Percentiles rank a stretch among this genome's conserved stretches.
Conservation (phyloP, 2,888 invertebrate genomes). For the Diplolepis rosae region DNA sequence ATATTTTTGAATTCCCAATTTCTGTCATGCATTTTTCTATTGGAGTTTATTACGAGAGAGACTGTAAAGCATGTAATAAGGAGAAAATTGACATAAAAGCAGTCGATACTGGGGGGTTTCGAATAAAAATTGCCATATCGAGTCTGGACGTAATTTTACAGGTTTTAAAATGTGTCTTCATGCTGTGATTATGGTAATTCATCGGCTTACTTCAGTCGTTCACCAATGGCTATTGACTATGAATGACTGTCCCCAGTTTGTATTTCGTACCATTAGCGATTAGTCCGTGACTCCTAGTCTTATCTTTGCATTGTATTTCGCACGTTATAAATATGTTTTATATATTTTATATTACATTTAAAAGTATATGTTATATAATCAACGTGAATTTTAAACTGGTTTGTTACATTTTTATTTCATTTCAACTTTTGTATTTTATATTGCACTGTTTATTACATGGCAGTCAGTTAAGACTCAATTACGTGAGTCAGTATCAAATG, state of each 20-base stretch:
- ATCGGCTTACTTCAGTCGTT: conserved; percentile 54
- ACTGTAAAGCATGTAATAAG: not conserved
- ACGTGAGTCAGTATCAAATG: not conserved
- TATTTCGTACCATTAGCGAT: conserved; percentile 24
- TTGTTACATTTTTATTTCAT: no score
- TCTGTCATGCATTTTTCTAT: not conserved
- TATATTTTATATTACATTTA: no score
- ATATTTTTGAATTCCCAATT: not conserved
- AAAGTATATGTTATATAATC: no score
- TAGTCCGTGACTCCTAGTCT: not conserved
- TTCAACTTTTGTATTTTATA: not conserved
- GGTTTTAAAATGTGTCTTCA: conserved; percentile 53
- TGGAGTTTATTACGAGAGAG: not conserved
- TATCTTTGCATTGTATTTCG: no score
- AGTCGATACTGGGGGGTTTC: conserved; percentile 45
- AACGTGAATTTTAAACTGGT: no score
- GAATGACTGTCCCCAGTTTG: conserved; percentile 44
- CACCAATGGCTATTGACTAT: conserved; percentile 51
- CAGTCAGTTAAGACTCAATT: not conserved
- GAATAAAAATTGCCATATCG: conserved; percentile 49
- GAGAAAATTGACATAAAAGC: conserved; percentile 42
- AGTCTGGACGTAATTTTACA: conserved; percentile 54
- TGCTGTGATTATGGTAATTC: conserved; percentile 59
- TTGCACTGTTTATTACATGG: not conserved
- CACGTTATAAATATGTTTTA: no score